Evolutionary conservation across 2,113 vertebrate species (phyloP), one percentile per base, ranked within the genome.

Genomic region (Ranitomeya imitator): DNA sequence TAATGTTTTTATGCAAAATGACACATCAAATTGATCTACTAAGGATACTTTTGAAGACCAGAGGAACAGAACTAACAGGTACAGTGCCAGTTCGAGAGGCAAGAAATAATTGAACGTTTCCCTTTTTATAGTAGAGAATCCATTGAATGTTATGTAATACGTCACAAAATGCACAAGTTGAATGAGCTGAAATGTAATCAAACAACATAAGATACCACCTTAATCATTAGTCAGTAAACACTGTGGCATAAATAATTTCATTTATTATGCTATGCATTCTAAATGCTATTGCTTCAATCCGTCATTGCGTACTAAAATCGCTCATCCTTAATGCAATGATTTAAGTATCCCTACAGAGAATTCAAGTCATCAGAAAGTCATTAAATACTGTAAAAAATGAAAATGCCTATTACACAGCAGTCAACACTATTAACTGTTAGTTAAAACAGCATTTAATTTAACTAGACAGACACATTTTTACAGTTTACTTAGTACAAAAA

Each of bases 341-440:
- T 94, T 94, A 89, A 94, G 94, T 95, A 94, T 94, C 94, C 94
- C 95, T 96, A 96, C 93, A 95, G 96, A 96, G 95, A 96, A 94
- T 95, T 95, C 93, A 91, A 95, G 94, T 95, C 94, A 96, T 96
- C 96, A 96, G 95, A 95, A 95, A 95, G 96, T 94, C 95, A 96
- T 96, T 96, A 96, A 94, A 96, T 96, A 96, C 94, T 94, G 95
- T 95, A 95, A 96, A 95, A 96, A 95, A 96, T 95, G 95, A 96
- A 96, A 96, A 96, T 96, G 94, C 94, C 95, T 95, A 95, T 94
- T 94, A 95, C 95, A 93, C 95, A 95, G 95, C 95, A 95, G 95
- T 96, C 93, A 95, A 95, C 93, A 95, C 94, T 96, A 96, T 96
- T 96, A 96, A 94, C 94, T 95, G 94, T 95, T 96, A 95, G 95